Base-by-base conservation (phyloP, 2,797 vertebrate species). In the Rhynchonycteris naso region DNA sequence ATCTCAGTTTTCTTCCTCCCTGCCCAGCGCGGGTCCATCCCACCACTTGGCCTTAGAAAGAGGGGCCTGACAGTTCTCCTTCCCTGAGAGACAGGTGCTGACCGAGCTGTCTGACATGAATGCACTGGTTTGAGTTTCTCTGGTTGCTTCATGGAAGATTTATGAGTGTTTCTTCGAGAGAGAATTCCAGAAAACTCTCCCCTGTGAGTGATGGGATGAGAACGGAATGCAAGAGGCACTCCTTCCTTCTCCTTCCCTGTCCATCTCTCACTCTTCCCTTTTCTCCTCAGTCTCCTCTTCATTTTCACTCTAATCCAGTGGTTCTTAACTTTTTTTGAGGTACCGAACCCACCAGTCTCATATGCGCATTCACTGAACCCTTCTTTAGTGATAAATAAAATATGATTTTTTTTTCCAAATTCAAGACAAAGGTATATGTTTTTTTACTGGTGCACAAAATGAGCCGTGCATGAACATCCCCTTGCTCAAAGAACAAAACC, bases 111-210 rank as follows among this genome's bases (percentile, higher is more conserved):
- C 83, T 54, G 38, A 52, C n/a, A 69, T n/a, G 93, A 71, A 47
- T 7, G n/a, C 69, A 52, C 86, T 69, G 69, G 54, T 89, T 68
- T 90, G 82, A n/a, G 81, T 33, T 80, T 63, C 72, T 4, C 0
- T 63, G 2, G 8, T 22, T 72, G 74, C 56, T 83, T 93, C 13
- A 6, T 71, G 63, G 78, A 95, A 86, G 86, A 86, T 96, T 88
- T 91, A 88, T 92, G 87, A 89, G 56, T 59, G 19, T 92, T 93
- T 96, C 58, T 83, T 96, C 0, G 7, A 95, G 83, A 78, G 13
- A 93, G 43, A 75, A 75, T 35, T 91, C 65, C 71, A 74, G 65
- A 50, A 78, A 82, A 35, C 30, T 10, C 24, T 30, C 59, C 59
- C 38, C 5, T 22, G 24, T 28, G 63, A 90, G 50, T 35, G 38